phyloP scores from a whole-genome alignment of 1,140 invertebrate genomes.

The Lucilia cuprina region DNA sequence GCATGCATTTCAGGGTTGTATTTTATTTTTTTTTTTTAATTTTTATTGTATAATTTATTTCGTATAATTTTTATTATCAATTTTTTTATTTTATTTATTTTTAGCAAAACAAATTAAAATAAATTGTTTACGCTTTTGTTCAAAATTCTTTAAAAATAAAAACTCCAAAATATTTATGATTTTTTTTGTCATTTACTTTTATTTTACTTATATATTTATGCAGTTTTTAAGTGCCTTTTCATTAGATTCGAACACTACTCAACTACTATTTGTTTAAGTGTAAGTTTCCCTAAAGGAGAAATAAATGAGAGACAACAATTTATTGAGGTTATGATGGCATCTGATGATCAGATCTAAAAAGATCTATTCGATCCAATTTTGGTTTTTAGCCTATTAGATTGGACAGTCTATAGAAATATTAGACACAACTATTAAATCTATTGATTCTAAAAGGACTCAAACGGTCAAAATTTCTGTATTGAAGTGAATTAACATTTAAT shows the following conservation, averaged over 20 bases:
- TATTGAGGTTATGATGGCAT: too few relatives aligned
- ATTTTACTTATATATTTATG: neutral
- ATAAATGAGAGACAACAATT: too few relatives aligned
- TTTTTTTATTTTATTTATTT: neutral
- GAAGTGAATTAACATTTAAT: too few relatives aligned
- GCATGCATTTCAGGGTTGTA: neutral
- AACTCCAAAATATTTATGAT: neutral
- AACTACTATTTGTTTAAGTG: neutral
- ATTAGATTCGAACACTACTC: neutral
- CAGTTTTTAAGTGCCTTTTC: neutral
- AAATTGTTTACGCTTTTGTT: neutral
- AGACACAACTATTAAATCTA: too few relatives aligned
- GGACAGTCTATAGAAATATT: too few relatives aligned
- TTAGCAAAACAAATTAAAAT: neutral
- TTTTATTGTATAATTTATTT: neutral
- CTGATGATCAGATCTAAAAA: too few relatives aligned
- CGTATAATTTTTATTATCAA: neutral
- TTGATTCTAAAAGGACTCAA: too few relatives aligned
- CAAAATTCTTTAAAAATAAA: slow-evolving; percentile 4
- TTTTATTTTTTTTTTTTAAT: neutral
- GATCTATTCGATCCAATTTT: too few relatives aligned
- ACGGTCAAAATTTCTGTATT: too few relatives aligned
- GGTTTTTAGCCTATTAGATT: too few relatives aligned
- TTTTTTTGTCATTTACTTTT: neutral
- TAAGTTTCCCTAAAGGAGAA: too few relatives aligned